Base-by-base conservation (phyloP, 2,113 vertebrate species). In the Gallinago paraguaiae region DNA sequence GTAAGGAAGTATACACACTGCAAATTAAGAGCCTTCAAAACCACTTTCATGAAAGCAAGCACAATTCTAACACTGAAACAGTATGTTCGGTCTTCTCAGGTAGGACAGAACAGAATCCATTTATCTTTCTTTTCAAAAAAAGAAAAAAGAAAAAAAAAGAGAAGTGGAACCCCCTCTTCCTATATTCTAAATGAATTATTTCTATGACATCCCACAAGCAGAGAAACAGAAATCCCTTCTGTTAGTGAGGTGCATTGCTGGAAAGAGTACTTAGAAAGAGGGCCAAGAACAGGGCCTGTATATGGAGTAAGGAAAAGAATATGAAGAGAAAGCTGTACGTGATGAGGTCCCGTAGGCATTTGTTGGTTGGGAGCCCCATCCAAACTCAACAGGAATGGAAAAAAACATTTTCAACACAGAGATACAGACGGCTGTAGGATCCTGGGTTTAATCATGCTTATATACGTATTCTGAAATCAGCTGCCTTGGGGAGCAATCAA, bases 11-110 rank as follows among this genome's bases (percentile, higher is more conserved):
- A 68, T 4, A 80, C 24, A 79, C 7, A 18, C 27, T 1, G 17
- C 64, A 93, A 85, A 86, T 17, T 28, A 68, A 92, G 39, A 61
- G 54, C 50, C 79, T 90, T 88, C 75, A 82, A 51, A 94, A 88
- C 27, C 7, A 19, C 33, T 41, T 91, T 51, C 22, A 27, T 39
- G 54, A 88, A n/a, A 93, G 46, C 27, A 76, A 87, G 43, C 37
- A 59, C 54, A 50, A 64, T 57, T 57, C 41, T 81, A 67, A 80
- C 25, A 67, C 33, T 39, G 43, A 87, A 64, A 39, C 28, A 71
- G 24, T 46, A 78, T 20, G 13, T 56, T 84, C n/a, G 50, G 23
- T 61, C 74, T 85, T 68, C 35, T 90, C 78, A 71, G 4, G n/a
- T 33, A 83, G 35, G 64, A 50, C 35, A 56, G 53, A 57, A 68